Conservation (phyloP, 2,797 vertebrate genomes). For the Sphenodon punctatus region DNA sequence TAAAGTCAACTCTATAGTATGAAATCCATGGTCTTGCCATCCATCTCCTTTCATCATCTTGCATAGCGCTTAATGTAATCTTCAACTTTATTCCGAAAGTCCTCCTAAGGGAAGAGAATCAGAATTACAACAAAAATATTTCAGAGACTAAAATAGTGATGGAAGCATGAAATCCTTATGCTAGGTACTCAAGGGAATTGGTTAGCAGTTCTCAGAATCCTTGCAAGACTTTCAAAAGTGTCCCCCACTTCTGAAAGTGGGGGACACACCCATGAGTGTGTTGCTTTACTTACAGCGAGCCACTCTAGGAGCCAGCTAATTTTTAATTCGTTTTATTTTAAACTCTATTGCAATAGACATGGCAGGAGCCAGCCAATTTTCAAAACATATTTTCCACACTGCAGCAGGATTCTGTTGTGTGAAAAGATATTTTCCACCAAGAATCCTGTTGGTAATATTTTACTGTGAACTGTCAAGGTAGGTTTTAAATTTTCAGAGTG, state of each 20-base stretch:
- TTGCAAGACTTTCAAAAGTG: fast-evolving
- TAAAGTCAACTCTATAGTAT: constrained; percentile 22
- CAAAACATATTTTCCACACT: fast-evolving
- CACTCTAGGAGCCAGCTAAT: no score
- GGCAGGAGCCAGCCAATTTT: no score
- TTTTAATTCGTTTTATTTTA: no score
- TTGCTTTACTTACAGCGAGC: no score
- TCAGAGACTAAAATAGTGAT: fast-evolving
- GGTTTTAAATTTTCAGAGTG: fast-evolving
- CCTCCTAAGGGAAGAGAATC: constrained; percentile 81
- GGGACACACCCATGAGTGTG: no score
- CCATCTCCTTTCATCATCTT: constrained; percentile 87
- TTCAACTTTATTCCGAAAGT: constrained; percentile 95
- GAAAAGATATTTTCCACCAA: neutral
- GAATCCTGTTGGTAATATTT: neutral
- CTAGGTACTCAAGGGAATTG: neutral
- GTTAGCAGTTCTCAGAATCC: fast-evolving
- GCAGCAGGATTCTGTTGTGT: fast-evolving
- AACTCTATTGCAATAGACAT: no score
- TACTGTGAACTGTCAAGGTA: fast-evolving
- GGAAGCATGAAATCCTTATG: fast-evolving
- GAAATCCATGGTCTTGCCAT: constrained; percentile 36
- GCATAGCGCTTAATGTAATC: constrained; percentile 97
- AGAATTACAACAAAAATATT: neutral
- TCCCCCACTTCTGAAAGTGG: no score